Evolutionary conservation across 2,113 vertebrate species (phyloP), one percentile per base, ranked within the genome.

Genomic region (Dromaius novaehollandiae): DNA sequence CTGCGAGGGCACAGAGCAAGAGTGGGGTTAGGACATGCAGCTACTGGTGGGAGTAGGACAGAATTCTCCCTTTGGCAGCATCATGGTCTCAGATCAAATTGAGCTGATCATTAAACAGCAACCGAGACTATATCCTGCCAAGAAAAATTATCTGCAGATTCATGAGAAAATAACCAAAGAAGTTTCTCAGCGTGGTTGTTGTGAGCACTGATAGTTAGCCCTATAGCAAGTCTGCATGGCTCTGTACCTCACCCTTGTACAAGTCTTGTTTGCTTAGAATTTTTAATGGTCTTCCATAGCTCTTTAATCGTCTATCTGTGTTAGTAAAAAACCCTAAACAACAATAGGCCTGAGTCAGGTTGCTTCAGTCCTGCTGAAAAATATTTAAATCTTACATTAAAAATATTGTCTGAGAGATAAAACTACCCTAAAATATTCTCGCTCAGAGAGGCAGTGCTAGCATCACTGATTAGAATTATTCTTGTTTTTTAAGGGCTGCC

Each of bases 401-500:
- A 87, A 26, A 7, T 64, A 44, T 3, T 86, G 7, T 19, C 55
- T 44, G 76, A 71, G 48, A 86, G 30, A 51, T 32, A 68, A 48
- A 84, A 32, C 44, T 63, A 9, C 24, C 76, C 61, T 78, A 11
- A 78, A 79, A 51, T 89, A 6, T 92, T 89, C 87, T 93, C 80
- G 88, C 69, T 89, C 76, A 95, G 90, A 86, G 93, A 93, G 85
- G 86, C 44, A 84, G 22, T 89, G 25, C n/a, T n/a, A 28, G 11
- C 93, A 90, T 88, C 95, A 96, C 91, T 97, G 86, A 98, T 95
- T 1, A 82, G 79, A 79, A 40, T 82, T 93, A 70, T 96, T 98
- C 71, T 9, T 85, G 19, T 95, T 97, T 58, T 97, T 97, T 95
- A 96, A 98, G 99, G 99, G 50, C 98, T 99, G 87, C 99, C 99